Evolutionary conservation across 2,113 vertebrate genomes (phyloP).

Genomic region (human): DNA sequence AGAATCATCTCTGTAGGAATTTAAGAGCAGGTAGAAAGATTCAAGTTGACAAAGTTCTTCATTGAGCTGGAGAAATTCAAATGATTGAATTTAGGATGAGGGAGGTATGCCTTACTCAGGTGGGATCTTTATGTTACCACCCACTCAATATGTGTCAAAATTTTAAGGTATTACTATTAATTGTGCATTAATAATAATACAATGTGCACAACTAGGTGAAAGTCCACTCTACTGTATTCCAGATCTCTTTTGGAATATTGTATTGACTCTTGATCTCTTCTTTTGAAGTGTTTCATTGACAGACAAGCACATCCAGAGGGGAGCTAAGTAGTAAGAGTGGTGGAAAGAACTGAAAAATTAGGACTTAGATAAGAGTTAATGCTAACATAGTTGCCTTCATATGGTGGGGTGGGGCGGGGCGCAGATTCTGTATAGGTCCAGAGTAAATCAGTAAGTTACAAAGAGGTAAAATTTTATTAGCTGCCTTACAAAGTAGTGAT

Average conservation of each 20-base stretch:
- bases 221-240: neutral
- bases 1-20: neutral
- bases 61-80: neutral
- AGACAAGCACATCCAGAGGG: neutral
- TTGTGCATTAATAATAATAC: neutral
- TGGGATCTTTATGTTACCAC: neutral
- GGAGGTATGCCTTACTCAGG: neutral
- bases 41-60: neutral
- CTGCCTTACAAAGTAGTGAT: constrained; percentile 26
- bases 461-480: constrained; percentile 13
- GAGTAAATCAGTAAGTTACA: constrained; percentile 4
- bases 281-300: neutral
- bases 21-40: neutral
- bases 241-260: constrained; percentile 19
- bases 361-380: neutral
- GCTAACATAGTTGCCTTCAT: neutral
- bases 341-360: constrained; percentile 8
- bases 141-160: neutral
- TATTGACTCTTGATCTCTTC: neutral
- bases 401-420: neutral
- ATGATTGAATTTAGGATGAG: constrained; percentile 11
- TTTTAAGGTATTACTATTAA: neutral
- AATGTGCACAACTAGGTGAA: neutral
- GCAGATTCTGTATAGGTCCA: neutral
- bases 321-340: neutral